phyloP scores from a whole-genome alignment of 2,113 vertebrate species.

The Pachyramphus minor region DNA sequence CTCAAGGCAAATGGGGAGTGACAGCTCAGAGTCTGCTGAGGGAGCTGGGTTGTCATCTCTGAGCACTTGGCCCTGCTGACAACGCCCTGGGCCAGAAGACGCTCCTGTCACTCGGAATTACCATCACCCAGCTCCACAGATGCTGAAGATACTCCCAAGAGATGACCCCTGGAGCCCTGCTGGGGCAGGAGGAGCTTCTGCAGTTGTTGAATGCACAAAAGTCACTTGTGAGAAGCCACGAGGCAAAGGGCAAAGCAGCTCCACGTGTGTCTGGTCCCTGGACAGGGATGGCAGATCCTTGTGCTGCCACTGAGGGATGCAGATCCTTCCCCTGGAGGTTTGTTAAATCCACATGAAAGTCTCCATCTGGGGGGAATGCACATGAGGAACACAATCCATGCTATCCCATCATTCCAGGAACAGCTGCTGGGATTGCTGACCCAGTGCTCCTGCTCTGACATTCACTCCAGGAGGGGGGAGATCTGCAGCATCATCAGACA shows the following conservation, averaged over 20 bases:
- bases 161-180: neutral
- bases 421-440: neutral
- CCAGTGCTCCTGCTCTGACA: neutral
- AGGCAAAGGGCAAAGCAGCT: neutral
- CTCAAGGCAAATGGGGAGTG: neutral
- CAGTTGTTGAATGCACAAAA: neutral
- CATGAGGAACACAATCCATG: neutral
- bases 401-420: neutral
- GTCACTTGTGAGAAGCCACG: neutral
- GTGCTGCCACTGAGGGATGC: neutral
- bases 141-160: neutral
- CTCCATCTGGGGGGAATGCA: neutral
- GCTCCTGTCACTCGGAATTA: conserved; percentile 19
- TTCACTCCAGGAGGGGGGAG: neutral
- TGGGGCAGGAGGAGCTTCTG: neutral
- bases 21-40: neutral
- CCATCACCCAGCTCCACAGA: neutral
- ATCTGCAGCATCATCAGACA: neutral
- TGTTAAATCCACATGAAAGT: neutral
- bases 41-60: neutral
- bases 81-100: neutral
- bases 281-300: neutral
- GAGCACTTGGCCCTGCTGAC: neutral
- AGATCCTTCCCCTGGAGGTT: neutral
- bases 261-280: neutral